Conservation (phyloP, 2,888 invertebrate genomes). For the Leptopilina syphax region DNA sequence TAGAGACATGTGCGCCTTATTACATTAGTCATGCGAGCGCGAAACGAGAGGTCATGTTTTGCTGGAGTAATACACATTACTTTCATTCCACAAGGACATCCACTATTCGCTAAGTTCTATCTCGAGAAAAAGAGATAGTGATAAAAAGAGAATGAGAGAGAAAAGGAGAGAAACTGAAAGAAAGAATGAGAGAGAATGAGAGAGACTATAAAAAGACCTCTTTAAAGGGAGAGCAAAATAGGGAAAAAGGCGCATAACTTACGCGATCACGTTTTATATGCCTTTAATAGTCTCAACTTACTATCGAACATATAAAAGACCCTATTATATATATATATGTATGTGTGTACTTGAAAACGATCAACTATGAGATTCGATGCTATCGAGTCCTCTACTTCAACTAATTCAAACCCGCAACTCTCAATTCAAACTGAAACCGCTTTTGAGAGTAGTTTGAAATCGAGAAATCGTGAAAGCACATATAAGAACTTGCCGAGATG, state of each 20-base stretch:
- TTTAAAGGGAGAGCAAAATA: conserved; percentile 43
- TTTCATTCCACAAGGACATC: conserved; percentile 73
- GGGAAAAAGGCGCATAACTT: conserved; percentile 61
- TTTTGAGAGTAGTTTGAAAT: conserved; percentile 55
- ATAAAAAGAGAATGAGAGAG: background rate
- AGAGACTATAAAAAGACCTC: conserved; percentile 22
- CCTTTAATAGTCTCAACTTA: conserved; percentile 28
- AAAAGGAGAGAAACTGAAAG: conserved; percentile 41
- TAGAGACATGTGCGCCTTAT: background rate
- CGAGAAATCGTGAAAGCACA: conserved; percentile 54
- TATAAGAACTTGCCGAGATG: conserved; percentile 42
- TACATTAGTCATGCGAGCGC: conserved; percentile 28
- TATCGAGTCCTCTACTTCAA: conserved; percentile 42
- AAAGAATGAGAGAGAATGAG: no score
- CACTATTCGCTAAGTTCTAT: conserved; percentile 56
- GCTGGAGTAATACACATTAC: conserved; percentile 59
- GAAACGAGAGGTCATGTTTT: conserved; percentile 67
- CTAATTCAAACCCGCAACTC: conserved; percentile 55
- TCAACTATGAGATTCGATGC: background rate
- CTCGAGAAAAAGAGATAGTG: background rate
- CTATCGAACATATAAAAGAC: conserved; percentile 20
- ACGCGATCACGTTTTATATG: conserved; percentile 52
- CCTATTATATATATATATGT: no score
- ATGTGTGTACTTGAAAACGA: background rate
- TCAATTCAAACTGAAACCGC: conserved; percentile 15